phyloP scores from a whole-genome alignment of 2,797 vertebrate genomes.

The Lutjanus argentimaculatus region DNA sequence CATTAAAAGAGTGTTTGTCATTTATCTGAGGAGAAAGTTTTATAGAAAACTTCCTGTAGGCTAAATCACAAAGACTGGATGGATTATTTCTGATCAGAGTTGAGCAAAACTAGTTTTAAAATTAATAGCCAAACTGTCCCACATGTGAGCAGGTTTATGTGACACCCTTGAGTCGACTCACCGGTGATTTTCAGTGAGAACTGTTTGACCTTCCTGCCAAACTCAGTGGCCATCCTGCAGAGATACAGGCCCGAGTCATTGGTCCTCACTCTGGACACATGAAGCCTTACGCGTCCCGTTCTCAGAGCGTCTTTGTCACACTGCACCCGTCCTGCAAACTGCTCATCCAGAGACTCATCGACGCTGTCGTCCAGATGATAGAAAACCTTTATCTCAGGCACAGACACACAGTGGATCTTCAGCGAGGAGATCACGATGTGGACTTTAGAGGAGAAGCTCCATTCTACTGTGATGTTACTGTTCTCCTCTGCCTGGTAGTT shows the following conservation, averaged over 20 bases:
- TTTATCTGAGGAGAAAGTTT: neutral
- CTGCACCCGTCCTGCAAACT: constrained; percentile 20
- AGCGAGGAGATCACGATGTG: neutral
- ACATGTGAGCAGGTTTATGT: neutral
- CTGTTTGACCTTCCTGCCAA: neutral
- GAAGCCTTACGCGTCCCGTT: neutral
- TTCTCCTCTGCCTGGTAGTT: neutral
- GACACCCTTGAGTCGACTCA: neutral
- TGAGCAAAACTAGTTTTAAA: too few relatives aligned
- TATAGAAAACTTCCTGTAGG: too few relatives aligned
- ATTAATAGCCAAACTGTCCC: neutral
- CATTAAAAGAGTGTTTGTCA: neutral
- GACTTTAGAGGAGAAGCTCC: neutral
- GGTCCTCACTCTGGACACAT: neutral
- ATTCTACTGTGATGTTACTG: neutral
- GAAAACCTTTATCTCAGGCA: constrained; percentile 11
- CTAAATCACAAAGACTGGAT: too few relatives aligned
- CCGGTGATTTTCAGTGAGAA: neutral
- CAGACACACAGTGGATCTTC: constrained; percentile 26
- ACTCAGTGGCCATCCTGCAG: neutral
- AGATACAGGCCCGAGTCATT: constrained; percentile 3
- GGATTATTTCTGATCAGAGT: too few relatives aligned
- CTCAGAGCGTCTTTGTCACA: constrained; percentile 19
- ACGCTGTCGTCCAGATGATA: neutral
- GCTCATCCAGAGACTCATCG: neutral